Percentiles rank a stretch among this genome's conserved stretches.
phyloP scores from a whole-genome alignment of 2,888 invertebrate species.

The Athripsodes cinereus region DNA sequence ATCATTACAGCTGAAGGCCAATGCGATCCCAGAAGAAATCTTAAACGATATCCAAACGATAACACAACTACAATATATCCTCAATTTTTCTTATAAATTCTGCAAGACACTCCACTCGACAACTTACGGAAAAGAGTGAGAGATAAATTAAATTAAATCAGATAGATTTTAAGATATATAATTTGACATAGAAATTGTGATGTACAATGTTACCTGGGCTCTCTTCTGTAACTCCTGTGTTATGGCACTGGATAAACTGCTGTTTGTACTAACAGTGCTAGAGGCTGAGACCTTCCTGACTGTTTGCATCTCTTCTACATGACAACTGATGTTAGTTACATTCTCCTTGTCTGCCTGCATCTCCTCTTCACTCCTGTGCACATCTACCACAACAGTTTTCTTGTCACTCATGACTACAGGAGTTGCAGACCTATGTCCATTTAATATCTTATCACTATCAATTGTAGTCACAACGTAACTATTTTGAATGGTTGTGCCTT shows the following conservation, averaged over 20 bases:
- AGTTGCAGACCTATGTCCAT: constrained; percentile 38
- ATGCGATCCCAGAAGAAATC: too few species aligned
- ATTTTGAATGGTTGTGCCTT: constrained; percentile 65
- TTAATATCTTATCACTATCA: constrained; percentile 35
- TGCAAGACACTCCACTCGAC: too few species aligned
- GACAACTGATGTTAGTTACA: constrained; percentile 28
- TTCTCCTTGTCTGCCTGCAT: constrained; percentile 28
- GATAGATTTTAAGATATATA: too few species aligned
- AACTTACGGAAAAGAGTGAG: too few species aligned
- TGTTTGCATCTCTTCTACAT: constrained; percentile 30
- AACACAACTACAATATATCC: too few species aligned
- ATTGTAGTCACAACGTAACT: constrained; percentile 46
- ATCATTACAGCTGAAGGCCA: too few species aligned
- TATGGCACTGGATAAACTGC: constrained; percentile 63
- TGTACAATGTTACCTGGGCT: constrained; percentile 63
- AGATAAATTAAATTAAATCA: too few species aligned
- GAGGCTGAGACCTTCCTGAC: constrained; percentile 38
- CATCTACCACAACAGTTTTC: constrained; percentile 70
- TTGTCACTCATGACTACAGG: constrained; percentile 39
- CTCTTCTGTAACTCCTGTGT: constrained; percentile 63
- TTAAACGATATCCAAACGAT: too few species aligned
- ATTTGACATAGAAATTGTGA: too few species aligned
- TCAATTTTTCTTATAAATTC: too few species aligned
- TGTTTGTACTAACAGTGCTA: constrained; percentile 35
- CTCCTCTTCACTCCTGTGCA: constrained; percentile 53